Evolutionary conservation across 2,888 invertebrate genomes (phyloP), one percentile per base, ranked within the genome.

Genomic region (Andrena marginata): DNA sequence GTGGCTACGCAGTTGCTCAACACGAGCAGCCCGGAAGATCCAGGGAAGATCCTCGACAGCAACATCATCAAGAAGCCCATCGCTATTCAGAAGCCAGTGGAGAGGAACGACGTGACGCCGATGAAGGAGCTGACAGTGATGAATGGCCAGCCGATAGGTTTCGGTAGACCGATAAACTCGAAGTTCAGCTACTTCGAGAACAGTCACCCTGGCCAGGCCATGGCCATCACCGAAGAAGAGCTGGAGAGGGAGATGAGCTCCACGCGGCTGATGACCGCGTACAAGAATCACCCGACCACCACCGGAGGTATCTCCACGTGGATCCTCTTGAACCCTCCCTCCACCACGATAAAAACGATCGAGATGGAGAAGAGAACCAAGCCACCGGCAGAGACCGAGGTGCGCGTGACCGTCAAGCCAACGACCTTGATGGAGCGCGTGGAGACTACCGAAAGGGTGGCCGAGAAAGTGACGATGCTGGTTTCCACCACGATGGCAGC

Each of bases 271-370:
- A 89, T 89, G n/a, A 87, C 89, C 0, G 91, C 89, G 0, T 69
- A 87, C 8, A 86, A 89, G 48, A 92, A 89, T 90, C 94, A 94
- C 75, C 96, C 95, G 76, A 97, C 95, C 65, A 95, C 95, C 31
- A 95, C 95, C 72, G 96, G 96, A 91, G 97, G 97, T 0, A 95
- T 97, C 81, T 97, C 97, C 0, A 97, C 97, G 0, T 97, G 97
- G 97, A 96, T 97, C 80, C 94, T 97, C 23, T 92, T 97, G 23
- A 97, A 96, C 89, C 95, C 95, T 8, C 95, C 95, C 23, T 92
- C 93, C 2, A 92, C 93, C n/a, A 94, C 94, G 0, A 80, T 77
- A 20, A 91, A 86, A 56, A 72, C 87, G 0, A 33, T 26, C 6
- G 82, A 77, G 6, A 56, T 59, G 26, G 62, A 76, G 10, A 74